Percentiles rank a stretch among this genome's conserved stretches.
Conservation (phyloP, 2,888 invertebrate genomes). For the Dasypogon diadema region DNA sequence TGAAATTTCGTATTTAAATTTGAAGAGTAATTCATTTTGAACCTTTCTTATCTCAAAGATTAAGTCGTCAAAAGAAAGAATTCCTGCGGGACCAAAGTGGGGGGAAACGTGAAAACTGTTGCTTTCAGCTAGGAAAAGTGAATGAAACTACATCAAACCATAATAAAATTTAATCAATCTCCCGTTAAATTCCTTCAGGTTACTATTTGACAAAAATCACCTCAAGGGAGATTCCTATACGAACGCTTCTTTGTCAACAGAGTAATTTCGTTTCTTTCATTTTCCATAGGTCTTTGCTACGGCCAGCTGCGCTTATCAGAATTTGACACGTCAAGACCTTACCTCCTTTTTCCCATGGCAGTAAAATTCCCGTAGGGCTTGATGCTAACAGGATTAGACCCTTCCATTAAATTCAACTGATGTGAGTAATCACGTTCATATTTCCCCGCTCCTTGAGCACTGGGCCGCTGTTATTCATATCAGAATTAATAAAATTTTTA, state of each 20-base stretch:
- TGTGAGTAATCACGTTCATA: constrained; percentile 23
- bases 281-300: neutral
- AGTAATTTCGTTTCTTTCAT: neutral
- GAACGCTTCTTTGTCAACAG: neutral
- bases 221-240: neutral
- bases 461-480: neutral
- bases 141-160: neutral
- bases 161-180: neutral
- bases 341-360: neutral
- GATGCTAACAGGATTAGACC: constrained; percentile 20
- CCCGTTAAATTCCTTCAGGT: neutral
- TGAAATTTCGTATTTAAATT: no score
- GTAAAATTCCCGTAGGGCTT: constrained; percentile 1
- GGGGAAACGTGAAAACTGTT: neutral
- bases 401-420: constrained; percentile 28
- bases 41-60: no score
- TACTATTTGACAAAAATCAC: neutral
- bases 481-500: constrained; percentile 16
- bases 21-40: no score
- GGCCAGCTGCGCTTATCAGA: neutral
- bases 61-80: no score
- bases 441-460: neutral
- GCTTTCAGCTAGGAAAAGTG: no score
- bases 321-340: constrained; percentile 1
- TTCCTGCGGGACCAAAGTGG: no score